These are phyloP conservation scores for Tetramorium alpestre DNA, from an alignment of 1,140 invertebrate genomes.

Conservation along the genomic window DNA sequence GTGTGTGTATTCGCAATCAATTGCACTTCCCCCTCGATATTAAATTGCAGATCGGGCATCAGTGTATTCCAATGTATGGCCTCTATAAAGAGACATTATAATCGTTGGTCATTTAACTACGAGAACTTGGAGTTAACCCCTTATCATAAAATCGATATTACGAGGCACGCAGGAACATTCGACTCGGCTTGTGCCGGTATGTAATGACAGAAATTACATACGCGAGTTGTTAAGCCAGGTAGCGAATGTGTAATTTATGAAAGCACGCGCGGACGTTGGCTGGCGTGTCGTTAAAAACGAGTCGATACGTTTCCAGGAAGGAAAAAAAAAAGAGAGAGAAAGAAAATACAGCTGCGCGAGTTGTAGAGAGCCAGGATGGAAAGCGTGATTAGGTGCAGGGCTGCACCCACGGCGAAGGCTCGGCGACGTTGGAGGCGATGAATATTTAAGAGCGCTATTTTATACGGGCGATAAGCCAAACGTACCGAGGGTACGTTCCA, in stretches of 20 bases:
- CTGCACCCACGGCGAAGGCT: conserved; percentile 24
- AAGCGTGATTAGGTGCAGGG: conserved; percentile 31
- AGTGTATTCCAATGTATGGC: neutral
- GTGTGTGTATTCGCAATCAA: neutral
- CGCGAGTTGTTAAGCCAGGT: conserved; percentile 43
- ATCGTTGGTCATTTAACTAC: conserved; percentile 12
- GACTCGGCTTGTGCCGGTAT: conserved; percentile 46
- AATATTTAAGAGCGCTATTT: conserved; percentile 39
- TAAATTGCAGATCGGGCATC: neutral
- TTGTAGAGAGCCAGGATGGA: neutral
- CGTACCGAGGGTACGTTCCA: neutral
- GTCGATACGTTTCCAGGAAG: conserved; percentile 48
- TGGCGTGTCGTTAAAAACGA: conserved; percentile 68
- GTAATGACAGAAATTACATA: conserved; percentile 66
- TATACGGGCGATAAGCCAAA: conserved; percentile 8
- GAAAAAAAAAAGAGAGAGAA: neutral
- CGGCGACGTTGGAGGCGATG: neutral
- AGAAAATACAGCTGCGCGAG: conserved; percentile 3
- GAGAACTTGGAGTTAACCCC: neutral
- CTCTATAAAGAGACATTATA: neutral
- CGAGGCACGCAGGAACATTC: neutral
- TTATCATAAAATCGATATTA: conserved; percentile 39
- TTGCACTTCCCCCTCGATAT: neutral
- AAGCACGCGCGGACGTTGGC: conserved; percentile 41
- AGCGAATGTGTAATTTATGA: conserved; percentile 70